phyloP scores from a whole-genome alignment of 2,888 invertebrate genomes.

The Unio delphinus region DNA sequence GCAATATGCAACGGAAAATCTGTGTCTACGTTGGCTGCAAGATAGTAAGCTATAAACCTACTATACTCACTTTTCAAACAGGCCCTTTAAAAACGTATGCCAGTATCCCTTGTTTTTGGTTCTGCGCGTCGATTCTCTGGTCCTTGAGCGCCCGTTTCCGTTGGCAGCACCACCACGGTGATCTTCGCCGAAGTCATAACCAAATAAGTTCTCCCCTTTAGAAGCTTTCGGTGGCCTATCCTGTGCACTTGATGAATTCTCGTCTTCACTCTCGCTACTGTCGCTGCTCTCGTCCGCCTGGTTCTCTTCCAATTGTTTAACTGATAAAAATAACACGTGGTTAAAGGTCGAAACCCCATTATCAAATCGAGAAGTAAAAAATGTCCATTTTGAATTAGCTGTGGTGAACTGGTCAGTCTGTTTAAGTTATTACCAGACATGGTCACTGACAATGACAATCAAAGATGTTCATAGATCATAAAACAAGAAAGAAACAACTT shows the following conservation, averaged over 20 bases:
- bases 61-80: constrained; percentile 56
- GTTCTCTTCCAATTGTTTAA: constrained; percentile 49
- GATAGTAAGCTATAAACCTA: not conserved
- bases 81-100: constrained; percentile 48
- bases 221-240: not conserved
- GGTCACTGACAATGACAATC: too few species aligned
- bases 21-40: too few species aligned
- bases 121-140: constrained; percentile 24
- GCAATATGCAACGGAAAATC: too few species aligned
- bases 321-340: constrained; percentile 9
- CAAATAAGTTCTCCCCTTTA: constrained; percentile 2
- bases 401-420: too few species aligned
- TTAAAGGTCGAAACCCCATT: not conserved
- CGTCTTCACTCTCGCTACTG: constrained; percentile 31
- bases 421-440: too few species aligned
- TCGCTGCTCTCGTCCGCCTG: constrained; percentile 52
- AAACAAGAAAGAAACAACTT: too few species aligned
- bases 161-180: not conserved
- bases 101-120: constrained; percentile 59
- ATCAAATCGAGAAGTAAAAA: not conserved
- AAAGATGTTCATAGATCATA: too few species aligned
- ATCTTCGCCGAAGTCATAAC: constrained; percentile 15
- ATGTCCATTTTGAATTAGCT: too few species aligned
- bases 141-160: not conserved
- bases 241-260: not conserved